Conservation (phyloP, 2,113 vertebrate species). For the Rhynchomys soricoides region DNA sequence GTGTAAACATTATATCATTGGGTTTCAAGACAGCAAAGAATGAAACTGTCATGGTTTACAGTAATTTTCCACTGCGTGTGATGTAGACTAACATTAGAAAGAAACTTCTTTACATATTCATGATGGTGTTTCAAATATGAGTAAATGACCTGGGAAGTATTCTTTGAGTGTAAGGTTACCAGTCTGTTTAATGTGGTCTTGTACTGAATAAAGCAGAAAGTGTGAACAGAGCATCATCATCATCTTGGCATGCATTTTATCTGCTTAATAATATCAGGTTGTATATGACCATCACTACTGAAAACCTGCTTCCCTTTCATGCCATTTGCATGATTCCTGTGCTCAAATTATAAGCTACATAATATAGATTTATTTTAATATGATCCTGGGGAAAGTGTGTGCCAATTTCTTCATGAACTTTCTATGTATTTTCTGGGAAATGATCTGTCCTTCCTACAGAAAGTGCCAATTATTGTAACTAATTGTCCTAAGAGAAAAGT, state of each 20-base stretch:
- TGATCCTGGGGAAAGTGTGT: not conserved
- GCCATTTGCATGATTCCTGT: not conserved
- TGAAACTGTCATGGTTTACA: not conserved
- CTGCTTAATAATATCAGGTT: not conserved
- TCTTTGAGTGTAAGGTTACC: not conserved
- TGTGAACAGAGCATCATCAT: accelerated
- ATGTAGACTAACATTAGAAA: not conserved
- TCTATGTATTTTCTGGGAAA: not conserved
- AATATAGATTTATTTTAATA: no score
- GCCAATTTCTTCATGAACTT: not conserved
- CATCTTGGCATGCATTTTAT: no score
- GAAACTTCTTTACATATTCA: not conserved
- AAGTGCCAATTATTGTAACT: not conserved
- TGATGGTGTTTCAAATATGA: not conserved
- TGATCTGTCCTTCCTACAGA: not conserved
- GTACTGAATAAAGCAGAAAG: not conserved
- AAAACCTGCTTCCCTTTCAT: not conserved
- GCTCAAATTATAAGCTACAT: not conserved
- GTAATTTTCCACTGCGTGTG: not conserved
- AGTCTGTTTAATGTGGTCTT: not conserved
- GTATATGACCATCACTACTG: not conserved
- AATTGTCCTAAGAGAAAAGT: not conserved
- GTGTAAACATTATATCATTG: not conserved
- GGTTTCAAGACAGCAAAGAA: not conserved
- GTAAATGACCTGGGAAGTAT: not conserved